Conservation (phyloP, 2,113 vertebrate genomes). For the Pontoporia blainvillei region DNA sequence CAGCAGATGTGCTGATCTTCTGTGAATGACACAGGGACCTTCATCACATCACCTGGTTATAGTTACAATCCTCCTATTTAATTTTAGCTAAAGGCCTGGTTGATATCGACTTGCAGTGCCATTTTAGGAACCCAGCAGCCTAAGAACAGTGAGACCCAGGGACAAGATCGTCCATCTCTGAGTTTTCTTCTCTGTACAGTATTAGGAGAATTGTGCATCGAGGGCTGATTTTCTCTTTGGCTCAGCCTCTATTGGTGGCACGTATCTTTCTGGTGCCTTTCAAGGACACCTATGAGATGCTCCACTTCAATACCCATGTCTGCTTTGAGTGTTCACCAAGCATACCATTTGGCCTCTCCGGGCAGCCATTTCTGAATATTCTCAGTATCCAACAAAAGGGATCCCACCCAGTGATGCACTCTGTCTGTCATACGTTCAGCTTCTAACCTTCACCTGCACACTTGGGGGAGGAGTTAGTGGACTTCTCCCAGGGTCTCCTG, state of each 20-base stretch:
- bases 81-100: not conserved
- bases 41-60: not conserved
- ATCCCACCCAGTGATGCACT: not conserved
- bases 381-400: not conserved
- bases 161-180: not conserved
- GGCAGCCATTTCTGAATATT: not conserved
- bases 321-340: not conserved
- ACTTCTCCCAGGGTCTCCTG: not conserved
- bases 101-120: not conserved
- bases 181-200: not conserved
- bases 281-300: not conserved
- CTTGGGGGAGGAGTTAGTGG: too few species aligned
- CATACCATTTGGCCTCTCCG: not conserved
- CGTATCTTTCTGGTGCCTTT: not conserved
- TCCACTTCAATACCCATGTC: not conserved
- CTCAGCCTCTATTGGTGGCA: not conserved
- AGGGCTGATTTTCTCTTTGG: not conserved
- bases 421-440: not conserved
- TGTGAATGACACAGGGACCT: not conserved
- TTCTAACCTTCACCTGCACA: not conserved
- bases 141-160: not conserved
- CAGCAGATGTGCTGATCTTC: not conserved
- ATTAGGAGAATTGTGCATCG: not conserved
- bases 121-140: not conserved
- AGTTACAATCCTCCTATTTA: not conserved